Base-by-base conservation (phyloP, 2,888 invertebrate species). In the Drosophila paramelanica region DNA sequence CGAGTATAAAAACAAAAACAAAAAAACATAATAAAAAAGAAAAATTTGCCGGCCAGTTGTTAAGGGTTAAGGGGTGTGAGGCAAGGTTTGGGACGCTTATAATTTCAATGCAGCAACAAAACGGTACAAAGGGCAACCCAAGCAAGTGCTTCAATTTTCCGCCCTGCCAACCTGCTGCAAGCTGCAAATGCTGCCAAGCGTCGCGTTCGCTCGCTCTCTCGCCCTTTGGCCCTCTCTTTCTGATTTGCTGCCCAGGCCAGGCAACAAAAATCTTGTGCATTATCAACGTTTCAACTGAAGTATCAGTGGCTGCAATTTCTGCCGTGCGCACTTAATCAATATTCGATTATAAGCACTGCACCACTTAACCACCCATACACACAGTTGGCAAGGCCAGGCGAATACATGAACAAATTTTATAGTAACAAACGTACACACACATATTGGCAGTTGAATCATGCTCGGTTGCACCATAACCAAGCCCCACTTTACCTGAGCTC, bases 241-340 rank as follows among this genome's bases (percentile, higher is more conserved):
- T 56, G n/a, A 11, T 13, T 45, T 14, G 52, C 62, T 50, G 68
- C 4, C 56, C 42, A 52, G 46, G 33, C 36, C 25, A 38, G 39
- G 33, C 67, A 51, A 46, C 49, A 53, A 62, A 58, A 79, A 76
- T 66, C 69, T 67, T 73, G 73, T 66, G 88, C 77, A 88, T 82
- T 80, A 85, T 77, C 88, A 82, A 77, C 88, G 80, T 82, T 88
- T 88, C 78, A 86, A 83, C 83, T 83, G 89, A 73, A 86, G 78
- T 83, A 88, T 88, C 89, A 78, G 70, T 77, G 73, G 56, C 59
- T 46, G 56, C 47, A 52, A 13, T 38, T 53, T 58, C 33, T 58
- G 55, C 72, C 67, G 53, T 75, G 61, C 55, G 56, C 89, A 77
- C 83, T 86, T 84, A 84, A 88, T 84, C 83, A 84, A 84, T 88